Percentiles rank a stretch among this genome's conserved stretches.
Conservation (phyloP, 2,888 invertebrate species). For the Eristalinus aeneus region DNA sequence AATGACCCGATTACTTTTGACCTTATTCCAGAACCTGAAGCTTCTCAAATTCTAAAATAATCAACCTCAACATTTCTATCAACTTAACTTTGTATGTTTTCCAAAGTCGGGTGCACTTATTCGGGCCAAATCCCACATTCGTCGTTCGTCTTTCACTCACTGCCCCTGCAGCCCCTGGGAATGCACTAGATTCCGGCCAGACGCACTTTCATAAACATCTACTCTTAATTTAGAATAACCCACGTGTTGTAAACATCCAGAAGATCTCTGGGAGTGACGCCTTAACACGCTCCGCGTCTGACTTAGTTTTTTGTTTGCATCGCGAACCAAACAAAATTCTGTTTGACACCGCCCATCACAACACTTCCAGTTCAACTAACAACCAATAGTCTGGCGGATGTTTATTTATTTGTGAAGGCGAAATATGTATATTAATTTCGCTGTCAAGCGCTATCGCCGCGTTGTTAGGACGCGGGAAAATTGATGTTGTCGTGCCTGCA, state of each 20-base stretch:
- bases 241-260: conserved; percentile 46
- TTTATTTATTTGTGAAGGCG: conserved; percentile 20
- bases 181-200: conserved; percentile 84
- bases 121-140: neutral
- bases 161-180: neutral
- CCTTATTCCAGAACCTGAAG: too few species aligned
- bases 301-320: neutral
- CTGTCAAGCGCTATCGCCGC: neutral
- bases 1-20: too few species aligned
- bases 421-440: neutral
- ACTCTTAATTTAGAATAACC: conserved; percentile 57
- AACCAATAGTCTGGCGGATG: neutral
- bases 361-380: conserved; percentile 51
- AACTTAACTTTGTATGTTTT: neutral
- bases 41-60: neutral
- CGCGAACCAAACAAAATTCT: neutral
- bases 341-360: conserved; percentile 59
- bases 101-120: neutral
- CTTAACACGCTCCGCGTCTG: neutral
- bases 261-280: neutral
- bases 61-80: neutral
- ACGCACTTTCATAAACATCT: conserved; percentile 35
- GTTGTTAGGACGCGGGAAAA: neutral
- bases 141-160: neutral
- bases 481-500: neutral